A percentile compares a stretch with the other conserved stretches of the same genome.
Evolutionary conservation across 2,888 invertebrate genomes (phyloP).

Genomic region (Campaea margaritaria): DNA sequence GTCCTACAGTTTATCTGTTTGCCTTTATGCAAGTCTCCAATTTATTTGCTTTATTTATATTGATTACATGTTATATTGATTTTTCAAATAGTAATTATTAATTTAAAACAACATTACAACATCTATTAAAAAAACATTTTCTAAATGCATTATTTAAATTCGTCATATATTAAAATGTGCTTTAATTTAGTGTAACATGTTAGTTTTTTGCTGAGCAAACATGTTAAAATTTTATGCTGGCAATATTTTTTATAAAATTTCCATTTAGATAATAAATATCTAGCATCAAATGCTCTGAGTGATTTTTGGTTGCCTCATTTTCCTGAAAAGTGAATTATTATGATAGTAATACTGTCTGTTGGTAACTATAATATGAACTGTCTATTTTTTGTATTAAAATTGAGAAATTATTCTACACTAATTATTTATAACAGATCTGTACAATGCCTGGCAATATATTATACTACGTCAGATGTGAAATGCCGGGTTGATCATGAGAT

Average conservation of each 20-base stretch:
- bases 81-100: conserved; percentile 5
- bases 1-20: no score
- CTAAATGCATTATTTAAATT: conserved; percentile 65
- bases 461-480: no score
- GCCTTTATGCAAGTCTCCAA: conserved; percentile 46
- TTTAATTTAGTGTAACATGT: conserved; percentile 35
- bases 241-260: conserved; percentile 37
- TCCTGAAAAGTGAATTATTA: not conserved
- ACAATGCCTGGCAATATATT: no score
- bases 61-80: conserved; percentile 33
- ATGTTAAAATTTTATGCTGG: conserved; percentile 45
- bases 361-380: not conserved
- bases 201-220: conserved; percentile 56
- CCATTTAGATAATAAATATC: conserved; percentile 27
- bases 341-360: not conserved
- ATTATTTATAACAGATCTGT: no score
- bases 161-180: conserved; percentile 63
- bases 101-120: conserved; percentile 14
- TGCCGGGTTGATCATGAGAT: no score
- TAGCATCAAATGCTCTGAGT: conserved; percentile 46
- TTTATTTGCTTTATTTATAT: conserved; percentile 60
- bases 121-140: conserved; percentile 55
- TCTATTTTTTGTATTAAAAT: not conserved
- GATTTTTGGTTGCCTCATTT: not conserved
- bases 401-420: no score